A percentile compares a stretch with the other conserved stretches of the same genome.
Conservation (phyloP, 2,888 invertebrate species). For the Orthosia incerta region DNA sequence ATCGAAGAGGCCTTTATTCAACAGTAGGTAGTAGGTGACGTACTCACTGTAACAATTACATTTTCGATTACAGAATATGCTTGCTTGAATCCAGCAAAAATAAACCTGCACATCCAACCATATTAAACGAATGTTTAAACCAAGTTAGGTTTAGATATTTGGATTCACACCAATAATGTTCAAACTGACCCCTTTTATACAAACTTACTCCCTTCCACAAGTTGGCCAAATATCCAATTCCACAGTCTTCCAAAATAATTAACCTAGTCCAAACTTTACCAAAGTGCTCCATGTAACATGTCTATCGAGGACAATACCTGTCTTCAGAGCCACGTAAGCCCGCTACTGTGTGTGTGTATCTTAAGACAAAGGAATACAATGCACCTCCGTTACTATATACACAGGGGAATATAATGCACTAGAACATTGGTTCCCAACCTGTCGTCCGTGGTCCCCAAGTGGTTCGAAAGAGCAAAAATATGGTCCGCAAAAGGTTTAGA, state of each 20-base stretch:
- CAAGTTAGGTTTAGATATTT: too few relatives aligned
- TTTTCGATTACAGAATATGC: too few relatives aligned
- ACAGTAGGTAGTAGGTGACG: too few relatives aligned
- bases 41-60: too few relatives aligned
- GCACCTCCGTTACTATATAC: neutral
- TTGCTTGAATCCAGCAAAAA: neutral
- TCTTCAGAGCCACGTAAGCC: constrained; percentile 9
- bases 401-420: neutral
- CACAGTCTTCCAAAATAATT: neutral
- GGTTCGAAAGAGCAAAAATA: too few relatives aligned
- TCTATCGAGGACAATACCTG: neutral
- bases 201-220: neutral
- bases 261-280: neutral
- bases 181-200: neutral
- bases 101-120: too few relatives aligned
- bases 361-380: constrained; percentile 29
- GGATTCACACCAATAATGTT: neutral
- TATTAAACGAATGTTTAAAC: too few relatives aligned
- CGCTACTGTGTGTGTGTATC: neutral
- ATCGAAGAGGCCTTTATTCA: too few relatives aligned
- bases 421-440: neutral
- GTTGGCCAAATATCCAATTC: neutral
- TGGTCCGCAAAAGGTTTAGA: too few relatives aligned
- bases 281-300: constrained; percentile 8
- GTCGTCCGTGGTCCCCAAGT: too few relatives aligned